phyloP scores from a whole-genome alignment of 2,113 vertebrate genomes.

The Protobothrops mucrosquamatus region DNA sequence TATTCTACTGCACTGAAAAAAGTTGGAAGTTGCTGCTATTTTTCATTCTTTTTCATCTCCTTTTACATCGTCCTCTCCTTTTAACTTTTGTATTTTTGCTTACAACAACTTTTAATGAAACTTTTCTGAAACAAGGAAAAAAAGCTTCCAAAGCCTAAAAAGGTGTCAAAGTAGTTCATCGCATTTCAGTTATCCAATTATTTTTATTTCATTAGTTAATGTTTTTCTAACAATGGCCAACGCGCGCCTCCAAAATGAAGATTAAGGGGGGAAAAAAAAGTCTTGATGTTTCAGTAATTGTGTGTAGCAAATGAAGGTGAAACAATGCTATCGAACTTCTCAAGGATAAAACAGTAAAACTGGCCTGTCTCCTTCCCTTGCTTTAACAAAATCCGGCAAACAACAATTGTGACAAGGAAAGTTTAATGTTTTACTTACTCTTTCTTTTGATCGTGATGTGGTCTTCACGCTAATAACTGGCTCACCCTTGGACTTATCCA shows the following conservation, averaged over 20 bases:
- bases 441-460: conserved; percentile 75
- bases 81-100: too few species aligned
- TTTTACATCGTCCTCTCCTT: too few species aligned
- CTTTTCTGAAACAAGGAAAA: too few species aligned
- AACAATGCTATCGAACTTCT: background rate
- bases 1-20: background rate
- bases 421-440: conserved; percentile 60
- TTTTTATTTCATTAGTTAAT: background rate
- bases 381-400: background rate
- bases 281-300: background rate
- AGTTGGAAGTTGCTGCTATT: too few species aligned
- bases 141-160: too few species aligned
- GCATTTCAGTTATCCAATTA: background rate
- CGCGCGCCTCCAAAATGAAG: background rate
- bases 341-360: background rate
- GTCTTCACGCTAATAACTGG: conserved; percentile 97
- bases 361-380: background rate
- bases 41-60: background rate
- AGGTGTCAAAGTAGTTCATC: background rate
- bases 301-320: background rate
- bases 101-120: too few species aligned
- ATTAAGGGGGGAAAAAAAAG: background rate
- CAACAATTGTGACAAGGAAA: background rate
- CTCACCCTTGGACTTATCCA: conserved; percentile 98
- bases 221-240: background rate